These are phyloP conservation scores for Lasioglossum baleicum DNA, from an alignment of 1,140 invertebrate genomes.

Conservation along the genomic window DNA sequence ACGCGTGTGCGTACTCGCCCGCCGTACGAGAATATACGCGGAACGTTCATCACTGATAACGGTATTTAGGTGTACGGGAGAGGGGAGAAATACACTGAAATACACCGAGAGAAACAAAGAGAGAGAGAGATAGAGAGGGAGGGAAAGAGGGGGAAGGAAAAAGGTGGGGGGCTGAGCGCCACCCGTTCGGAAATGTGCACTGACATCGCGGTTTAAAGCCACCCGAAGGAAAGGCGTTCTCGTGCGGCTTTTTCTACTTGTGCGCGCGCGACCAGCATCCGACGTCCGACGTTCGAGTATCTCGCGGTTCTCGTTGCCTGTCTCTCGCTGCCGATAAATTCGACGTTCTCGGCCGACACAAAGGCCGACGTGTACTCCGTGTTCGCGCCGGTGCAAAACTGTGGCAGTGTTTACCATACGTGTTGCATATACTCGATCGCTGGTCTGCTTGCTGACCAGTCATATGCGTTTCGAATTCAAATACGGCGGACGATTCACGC, in stretches of 20 bases:
- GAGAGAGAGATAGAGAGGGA: constrained; percentile 1
- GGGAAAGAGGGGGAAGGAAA: neutral
- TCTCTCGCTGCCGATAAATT: neutral
- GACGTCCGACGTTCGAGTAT: constrained; percentile 49
- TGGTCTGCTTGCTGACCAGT: neutral
- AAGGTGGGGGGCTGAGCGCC: constrained; percentile 46
- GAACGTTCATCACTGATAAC: constrained; percentile 32
- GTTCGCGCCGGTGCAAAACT: neutral
- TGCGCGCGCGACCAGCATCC: constrained; percentile 62
- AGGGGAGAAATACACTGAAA: constrained; percentile 30
- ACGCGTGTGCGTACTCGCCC: neutral
- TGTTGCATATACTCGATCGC: constrained; percentile 16
- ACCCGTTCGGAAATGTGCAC: constrained; percentile 60
- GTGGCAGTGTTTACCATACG: constrained; percentile 52
- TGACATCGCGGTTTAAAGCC: constrained; percentile 59
- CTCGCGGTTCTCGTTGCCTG: constrained; percentile 32
- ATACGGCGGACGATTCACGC: neutral
- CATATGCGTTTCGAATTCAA: constrained; percentile 25
- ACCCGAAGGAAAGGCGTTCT: constrained; percentile 54
- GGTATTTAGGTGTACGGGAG: constrained; percentile 30
- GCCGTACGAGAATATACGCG: neutral
- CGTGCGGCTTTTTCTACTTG: constrained; percentile 55
- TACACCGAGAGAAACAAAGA: constrained; percentile 12
- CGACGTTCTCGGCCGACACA: constrained; percentile 14
- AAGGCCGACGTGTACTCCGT: neutral